phyloP scores from a whole-genome alignment of 2,113 vertebrate genomes.

The Caranx ignobilis region DNA sequence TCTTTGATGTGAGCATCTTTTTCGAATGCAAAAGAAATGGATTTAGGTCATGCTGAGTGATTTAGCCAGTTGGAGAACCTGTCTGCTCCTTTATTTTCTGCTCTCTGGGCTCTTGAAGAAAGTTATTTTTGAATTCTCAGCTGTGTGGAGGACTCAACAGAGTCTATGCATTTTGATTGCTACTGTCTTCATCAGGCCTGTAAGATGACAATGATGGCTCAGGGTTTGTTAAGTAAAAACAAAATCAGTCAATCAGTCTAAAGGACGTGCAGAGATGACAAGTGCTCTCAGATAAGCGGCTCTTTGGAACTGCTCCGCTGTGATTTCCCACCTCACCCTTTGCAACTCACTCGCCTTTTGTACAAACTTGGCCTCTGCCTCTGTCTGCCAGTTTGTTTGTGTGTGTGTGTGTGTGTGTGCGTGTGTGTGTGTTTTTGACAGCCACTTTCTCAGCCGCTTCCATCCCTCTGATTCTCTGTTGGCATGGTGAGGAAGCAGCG shows the following conservation, averaged over 20 bases:
- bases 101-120: constrained; percentile 28
- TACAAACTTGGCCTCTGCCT: constrained; percentile 50
- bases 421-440: constrained; percentile 64
- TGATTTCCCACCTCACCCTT: constrained; percentile 46
- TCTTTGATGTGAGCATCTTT: constrained; percentile 70
- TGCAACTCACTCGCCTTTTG: constrained; percentile 52
- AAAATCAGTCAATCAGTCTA: constrained; percentile 2
- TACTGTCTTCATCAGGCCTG: neutral
- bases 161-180: constrained; percentile 35
- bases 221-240: constrained; percentile 20
- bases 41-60: constrained; percentile 66
- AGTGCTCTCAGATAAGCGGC: neutral
- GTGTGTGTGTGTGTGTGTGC: constrained; percentile 37
- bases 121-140: constrained; percentile 30
- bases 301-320: constrained; percentile 28
- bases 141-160: constrained; percentile 11
- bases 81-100: constrained; percentile 44
- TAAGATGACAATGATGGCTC: constrained; percentile 11
- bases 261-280: constrained; percentile 2
- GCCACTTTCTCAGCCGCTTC: constrained; percentile 72
- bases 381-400: constrained; percentile 51
- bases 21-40: constrained; percentile 55
- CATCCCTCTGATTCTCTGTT: constrained; percentile 75
- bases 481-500: constrained; percentile 75
- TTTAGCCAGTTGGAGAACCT: constrained; percentile 52